Conservation (phyloP, 1,140 invertebrate genomes). For the Glomeris maerens region DNA sequence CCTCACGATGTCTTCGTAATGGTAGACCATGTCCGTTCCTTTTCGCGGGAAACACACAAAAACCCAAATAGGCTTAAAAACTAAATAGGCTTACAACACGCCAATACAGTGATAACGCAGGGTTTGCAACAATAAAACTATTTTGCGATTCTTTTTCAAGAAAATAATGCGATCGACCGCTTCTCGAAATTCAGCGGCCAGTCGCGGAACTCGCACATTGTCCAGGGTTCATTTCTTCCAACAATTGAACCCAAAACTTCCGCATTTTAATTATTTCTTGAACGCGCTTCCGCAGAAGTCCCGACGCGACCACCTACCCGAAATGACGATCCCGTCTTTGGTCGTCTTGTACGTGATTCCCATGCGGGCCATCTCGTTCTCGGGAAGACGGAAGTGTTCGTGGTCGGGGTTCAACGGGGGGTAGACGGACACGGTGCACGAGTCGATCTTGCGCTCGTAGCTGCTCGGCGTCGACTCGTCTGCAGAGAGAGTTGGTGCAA, state of each 20-base stretch:
- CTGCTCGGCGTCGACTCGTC: constrained; percentile 22
- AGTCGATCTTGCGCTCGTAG: constrained; percentile 50
- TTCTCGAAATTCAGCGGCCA: too few species aligned
- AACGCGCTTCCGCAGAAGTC: too few species aligned
- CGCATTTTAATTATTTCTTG: too few species aligned
- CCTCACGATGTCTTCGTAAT: constrained; percentile 70
- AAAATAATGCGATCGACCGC: too few species aligned
- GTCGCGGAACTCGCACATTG: too few species aligned
- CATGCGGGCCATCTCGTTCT: constrained; percentile 51
- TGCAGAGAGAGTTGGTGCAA: constrained; percentile 12
- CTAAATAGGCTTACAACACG: too few species aligned
- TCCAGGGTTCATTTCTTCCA: too few species aligned
- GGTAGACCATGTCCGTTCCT: constrained; percentile 65
- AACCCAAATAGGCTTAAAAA: background rate
- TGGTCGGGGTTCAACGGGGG: constrained; percentile 88
- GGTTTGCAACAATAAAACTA: too few species aligned
- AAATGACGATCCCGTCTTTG: constrained; percentile 66
- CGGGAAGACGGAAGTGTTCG: constrained; percentile 64
- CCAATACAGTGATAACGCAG: too few species aligned
- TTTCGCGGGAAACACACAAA: constrained; percentile 11
- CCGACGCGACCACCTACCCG: too few species aligned
- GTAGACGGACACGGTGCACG: constrained; percentile 79
- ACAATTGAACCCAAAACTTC: too few species aligned
- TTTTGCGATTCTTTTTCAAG: too few species aligned
- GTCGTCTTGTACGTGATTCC: constrained; percentile 61